These are phyloP conservation scores for Yponomeuta cagnagella DNA, from an alignment of 2,888 invertebrate species.

Conservation along the genomic window DNA sequence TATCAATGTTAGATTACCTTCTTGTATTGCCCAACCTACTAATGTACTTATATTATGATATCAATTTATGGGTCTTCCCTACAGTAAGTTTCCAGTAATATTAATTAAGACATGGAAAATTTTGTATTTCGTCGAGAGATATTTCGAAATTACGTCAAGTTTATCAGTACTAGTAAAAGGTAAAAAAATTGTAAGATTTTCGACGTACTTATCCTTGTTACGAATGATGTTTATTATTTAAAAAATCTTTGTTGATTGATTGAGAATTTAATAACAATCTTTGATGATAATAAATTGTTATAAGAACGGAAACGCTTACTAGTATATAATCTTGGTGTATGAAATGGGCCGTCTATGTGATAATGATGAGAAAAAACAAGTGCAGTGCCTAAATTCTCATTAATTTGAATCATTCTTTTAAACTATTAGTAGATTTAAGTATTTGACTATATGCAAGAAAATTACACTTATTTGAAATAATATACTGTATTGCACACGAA, in stretches of 20 bases:
- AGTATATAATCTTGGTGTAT: constrained; percentile 57
- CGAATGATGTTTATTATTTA: background rate
- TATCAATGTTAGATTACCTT: background rate
- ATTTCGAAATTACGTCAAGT: background rate
- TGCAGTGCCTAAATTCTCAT: constrained; percentile 72
- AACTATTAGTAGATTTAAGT: constrained; percentile 19
- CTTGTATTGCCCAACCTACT: background rate
- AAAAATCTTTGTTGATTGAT: background rate
- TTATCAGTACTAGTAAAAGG: background rate
- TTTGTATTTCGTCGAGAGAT: background rate
- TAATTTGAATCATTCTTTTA: constrained; percentile 32
- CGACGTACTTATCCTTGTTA: background rate
- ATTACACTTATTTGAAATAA: constrained; percentile 41
- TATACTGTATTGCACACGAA: no score
- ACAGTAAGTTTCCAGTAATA: background rate
- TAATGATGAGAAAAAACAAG: constrained; percentile 50
- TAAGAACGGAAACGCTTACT: constrained; percentile 72
- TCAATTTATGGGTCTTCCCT: background rate
- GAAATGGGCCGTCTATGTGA: constrained; percentile 63
- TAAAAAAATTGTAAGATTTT: background rate
- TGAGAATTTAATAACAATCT: constrained; percentile 10
- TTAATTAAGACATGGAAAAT: background rate
- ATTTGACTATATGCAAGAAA: constrained; percentile 32
- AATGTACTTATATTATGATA: background rate
- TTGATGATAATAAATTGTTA: constrained; percentile 57